These are phyloP conservation scores for Dichetophora obliterata DNA, from an alignment of 2,888 invertebrate species.

Conservation along the genomic window DNA sequence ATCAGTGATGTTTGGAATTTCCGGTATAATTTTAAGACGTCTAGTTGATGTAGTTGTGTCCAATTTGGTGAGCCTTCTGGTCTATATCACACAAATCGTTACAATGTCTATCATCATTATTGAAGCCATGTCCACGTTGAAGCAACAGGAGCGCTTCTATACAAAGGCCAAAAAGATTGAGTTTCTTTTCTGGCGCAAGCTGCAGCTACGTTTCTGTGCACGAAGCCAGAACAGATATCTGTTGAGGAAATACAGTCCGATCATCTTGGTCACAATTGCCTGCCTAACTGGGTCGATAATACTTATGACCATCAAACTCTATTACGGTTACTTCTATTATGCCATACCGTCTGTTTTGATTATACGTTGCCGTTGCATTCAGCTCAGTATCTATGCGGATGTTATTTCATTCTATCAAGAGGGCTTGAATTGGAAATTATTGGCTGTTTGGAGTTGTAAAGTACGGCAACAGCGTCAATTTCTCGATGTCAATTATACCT, in stretches of 20 bases:
- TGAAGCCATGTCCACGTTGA: not conserved
- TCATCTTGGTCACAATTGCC: not conserved
- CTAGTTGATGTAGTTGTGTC: not conserved
- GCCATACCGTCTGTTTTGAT: not conserved
- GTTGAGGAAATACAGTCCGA: not conserved
- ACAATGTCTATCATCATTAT: not conserved
- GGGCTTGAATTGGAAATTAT: slow-evolving; percentile 7
- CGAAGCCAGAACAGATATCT: not conserved
- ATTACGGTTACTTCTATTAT: not conserved
- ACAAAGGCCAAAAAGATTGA: not conserved
- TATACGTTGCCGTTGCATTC: slow-evolving; percentile 20
- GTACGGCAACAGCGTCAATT: not conserved
- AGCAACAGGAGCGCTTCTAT: not conserved
- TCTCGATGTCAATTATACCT: not conserved
- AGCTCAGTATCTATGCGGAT: slow-evolving; percentile 5
- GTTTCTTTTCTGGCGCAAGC: not conserved
- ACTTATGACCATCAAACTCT: not conserved
- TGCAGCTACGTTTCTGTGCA: not conserved
- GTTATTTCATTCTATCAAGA: slow-evolving; percentile 1
- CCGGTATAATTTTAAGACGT: not conserved
- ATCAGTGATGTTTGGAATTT: not conserved
- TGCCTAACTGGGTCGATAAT: not conserved
- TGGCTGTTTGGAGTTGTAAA: not conserved
- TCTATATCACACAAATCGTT: not conserved
- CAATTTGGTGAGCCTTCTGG: not conserved